Conservation (phyloP, 1,140 invertebrate species). For the Portunus trituberculatus region DNA sequence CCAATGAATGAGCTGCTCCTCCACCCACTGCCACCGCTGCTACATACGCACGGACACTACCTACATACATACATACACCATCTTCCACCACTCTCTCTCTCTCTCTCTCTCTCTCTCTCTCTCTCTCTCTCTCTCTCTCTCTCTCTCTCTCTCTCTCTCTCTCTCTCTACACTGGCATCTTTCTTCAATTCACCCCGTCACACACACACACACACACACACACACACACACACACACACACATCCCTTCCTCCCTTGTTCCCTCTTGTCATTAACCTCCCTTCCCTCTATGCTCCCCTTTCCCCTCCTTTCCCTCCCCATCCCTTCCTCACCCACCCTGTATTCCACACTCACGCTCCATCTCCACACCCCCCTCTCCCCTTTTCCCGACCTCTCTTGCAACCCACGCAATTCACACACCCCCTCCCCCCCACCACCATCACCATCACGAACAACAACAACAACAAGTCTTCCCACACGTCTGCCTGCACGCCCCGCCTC, state of each 20-base stretch:
- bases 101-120: background rate
- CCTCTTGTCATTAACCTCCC: background rate
- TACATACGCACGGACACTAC: background rate
- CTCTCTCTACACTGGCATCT: background rate
- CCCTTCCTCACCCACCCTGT: background rate
- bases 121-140: slow-evolving; percentile 35
- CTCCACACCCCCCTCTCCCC: background rate
- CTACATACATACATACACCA: background rate
- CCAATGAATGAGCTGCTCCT: slow-evolving; percentile 28
- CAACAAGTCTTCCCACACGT: too few species aligned
- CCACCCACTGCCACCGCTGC: background rate
- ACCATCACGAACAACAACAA: background rate
- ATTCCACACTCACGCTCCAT: background rate
- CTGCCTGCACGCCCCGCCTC: too few species aligned
- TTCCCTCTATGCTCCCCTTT: background rate
- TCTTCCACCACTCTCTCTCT: background rate
- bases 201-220: background rate
- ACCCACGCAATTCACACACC: background rate
- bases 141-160: background rate
- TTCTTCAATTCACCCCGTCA: background rate
- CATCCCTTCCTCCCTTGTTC: background rate
- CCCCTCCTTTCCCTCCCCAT: background rate
- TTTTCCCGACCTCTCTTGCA: background rate
- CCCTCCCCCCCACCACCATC: background rate
- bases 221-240: background rate